phyloP scores from a whole-genome alignment of 2,888 invertebrate genomes.

The Eupithecia tripunctaria region DNA sequence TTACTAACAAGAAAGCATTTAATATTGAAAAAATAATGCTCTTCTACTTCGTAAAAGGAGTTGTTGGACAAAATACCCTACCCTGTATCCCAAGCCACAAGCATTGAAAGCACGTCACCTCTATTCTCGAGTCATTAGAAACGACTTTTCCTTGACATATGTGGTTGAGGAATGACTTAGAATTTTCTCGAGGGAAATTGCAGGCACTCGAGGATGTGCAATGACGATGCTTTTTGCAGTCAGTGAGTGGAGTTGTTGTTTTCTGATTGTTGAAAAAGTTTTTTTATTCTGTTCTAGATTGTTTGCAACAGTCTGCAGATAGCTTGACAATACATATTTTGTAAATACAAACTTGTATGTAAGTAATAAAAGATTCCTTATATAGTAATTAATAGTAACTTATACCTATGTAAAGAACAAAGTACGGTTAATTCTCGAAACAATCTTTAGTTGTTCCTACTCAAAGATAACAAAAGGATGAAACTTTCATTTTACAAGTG shows the following conservation, averaged over 20 bases:
- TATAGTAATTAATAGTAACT: too few species aligned
- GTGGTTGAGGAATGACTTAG: constrained; percentile 75
- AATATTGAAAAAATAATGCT: neutral
- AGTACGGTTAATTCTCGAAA: too few species aligned
- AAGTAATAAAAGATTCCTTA: too few species aligned
- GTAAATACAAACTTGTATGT: neutral
- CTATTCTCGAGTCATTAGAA: constrained; percentile 66
- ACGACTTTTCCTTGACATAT: constrained; percentile 72
- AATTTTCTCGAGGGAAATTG: constrained; percentile 74
- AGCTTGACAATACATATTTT: neutral
- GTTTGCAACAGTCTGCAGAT: neutral
- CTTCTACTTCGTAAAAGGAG: neutral
- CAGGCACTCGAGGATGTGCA: constrained; percentile 71
- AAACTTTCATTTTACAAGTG: neutral
- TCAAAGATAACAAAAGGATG: neutral
- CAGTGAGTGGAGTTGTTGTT: constrained; percentile 42
- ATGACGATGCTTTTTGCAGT: constrained; percentile 73
- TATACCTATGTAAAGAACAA: too few species aligned
- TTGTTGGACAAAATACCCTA: constrained; percentile 29
- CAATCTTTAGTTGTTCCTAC: neutral
- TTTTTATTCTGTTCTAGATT: neutral
- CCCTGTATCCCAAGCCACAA: constrained; percentile 58
- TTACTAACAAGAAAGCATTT: neutral
- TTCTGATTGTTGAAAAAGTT: neutral
- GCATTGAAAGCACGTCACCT: constrained; percentile 57